Evolutionary conservation across 2,797 vertebrate genomes (phyloP).

Genomic region (Platyrinchus mystaceus): DNA sequence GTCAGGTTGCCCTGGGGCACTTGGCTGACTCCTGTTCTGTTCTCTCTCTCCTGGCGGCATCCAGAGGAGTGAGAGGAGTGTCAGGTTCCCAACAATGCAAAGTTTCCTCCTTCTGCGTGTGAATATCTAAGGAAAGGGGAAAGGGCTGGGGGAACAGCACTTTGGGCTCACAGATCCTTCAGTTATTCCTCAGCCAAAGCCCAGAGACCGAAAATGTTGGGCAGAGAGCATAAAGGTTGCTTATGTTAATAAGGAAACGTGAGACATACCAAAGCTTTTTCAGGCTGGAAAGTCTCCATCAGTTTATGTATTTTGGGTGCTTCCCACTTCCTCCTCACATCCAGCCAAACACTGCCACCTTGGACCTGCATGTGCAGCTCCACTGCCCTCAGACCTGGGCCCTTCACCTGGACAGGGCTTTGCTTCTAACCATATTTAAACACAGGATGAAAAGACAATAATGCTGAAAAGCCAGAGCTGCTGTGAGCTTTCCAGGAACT

Average conservation of each 20-base stretch:
- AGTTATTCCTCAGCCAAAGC: neutral
- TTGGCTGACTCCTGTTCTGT: neutral
- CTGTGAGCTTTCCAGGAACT: neutral
- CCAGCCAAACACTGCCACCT: neutral
- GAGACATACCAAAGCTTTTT: neutral
- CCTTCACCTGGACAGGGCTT: neutral
- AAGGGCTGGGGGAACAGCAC: neutral
- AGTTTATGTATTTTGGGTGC: neutral
- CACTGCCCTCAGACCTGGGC: neutral
- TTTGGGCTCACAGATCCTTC: neutral
- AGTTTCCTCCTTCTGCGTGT: neutral
- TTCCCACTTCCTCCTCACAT: neutral
- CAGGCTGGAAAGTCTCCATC: neutral
- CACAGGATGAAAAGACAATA: neutral
- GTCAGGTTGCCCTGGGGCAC: neutral
- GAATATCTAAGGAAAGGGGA: neutral
- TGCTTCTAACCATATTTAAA: neutral
- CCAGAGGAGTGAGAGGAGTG: neutral
- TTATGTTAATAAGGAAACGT: constrained; percentile 18
- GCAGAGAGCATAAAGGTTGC: neutral
- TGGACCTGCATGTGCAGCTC: neutral
- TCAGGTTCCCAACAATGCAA: constrained; percentile 28
- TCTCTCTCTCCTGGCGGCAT: constrained; percentile 15
- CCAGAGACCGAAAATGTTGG: neutral
- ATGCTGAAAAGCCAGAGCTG: neutral